Conservation (phyloP, 2,113 vertebrate genomes). For the Tretioscincus oriximinensis region DNA sequence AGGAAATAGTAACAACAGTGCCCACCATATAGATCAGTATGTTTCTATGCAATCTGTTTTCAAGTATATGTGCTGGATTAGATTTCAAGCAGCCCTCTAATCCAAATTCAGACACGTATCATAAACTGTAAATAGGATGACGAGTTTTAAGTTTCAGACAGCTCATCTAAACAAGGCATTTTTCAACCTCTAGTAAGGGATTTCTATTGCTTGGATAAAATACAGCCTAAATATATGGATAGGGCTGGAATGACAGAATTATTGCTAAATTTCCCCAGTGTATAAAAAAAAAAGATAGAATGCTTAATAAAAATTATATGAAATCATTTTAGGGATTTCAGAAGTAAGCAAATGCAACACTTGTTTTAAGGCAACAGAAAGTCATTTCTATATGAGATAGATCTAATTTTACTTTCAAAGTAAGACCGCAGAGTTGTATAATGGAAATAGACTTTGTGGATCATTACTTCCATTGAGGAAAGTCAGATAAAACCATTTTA, state of each 20-base stretch:
- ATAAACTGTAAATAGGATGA: no score
- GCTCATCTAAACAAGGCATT: no score
- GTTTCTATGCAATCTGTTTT: background rate
- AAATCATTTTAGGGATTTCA: background rate
- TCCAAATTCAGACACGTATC: background rate
- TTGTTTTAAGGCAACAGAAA: background rate
- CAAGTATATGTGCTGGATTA: background rate
- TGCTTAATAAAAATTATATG: background rate
- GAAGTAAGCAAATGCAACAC: no score
- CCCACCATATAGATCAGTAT: background rate
- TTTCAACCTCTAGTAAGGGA: background rate
- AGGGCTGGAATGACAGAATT: no score
- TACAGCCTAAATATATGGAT: background rate
- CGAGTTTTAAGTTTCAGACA: no score
- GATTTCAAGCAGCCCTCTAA: background rate
- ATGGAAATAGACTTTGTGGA: background rate
- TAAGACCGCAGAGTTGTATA: background rate
- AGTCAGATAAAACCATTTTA: background rate
- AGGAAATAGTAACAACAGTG: background rate
- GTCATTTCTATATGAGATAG: background rate
- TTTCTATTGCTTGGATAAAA: background rate
- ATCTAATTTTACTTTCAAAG: background rate
- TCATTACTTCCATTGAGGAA: background rate
- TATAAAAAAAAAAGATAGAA: no score
- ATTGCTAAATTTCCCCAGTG: no score